Evolutionary conservation across 2,888 invertebrate genomes (phyloP).

Genomic region (Hypselothyrea guttata): DNA sequence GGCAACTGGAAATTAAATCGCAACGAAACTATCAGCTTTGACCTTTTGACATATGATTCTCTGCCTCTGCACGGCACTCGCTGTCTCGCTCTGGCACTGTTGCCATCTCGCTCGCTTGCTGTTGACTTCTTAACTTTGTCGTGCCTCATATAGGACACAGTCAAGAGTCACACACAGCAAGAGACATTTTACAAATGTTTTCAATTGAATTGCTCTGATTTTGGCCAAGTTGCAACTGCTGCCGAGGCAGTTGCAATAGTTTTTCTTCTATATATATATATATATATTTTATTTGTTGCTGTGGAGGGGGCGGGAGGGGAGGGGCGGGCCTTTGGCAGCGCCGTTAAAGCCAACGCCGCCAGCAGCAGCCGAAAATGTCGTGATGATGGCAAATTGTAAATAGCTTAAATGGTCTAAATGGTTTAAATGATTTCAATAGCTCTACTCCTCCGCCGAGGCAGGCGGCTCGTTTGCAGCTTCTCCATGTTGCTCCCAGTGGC

Average conservation of each 20-base stretch:
- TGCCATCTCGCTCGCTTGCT: slow-evolving; percentile 8
- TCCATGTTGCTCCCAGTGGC: slow-evolving; percentile 37
- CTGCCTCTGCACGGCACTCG: slow-evolving; percentile 14
- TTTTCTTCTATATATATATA: too few species aligned
- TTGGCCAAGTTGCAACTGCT: slow-evolving; percentile 57
- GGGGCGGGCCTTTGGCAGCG: slow-evolving; percentile 39
- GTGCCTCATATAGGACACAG: slow-evolving; percentile 72
- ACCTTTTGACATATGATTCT: slow-evolving; percentile 75
- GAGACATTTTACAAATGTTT: slow-evolving; percentile 77
- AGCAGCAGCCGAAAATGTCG: slow-evolving; percentile 80
- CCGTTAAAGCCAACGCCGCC: slow-evolving; percentile 70
- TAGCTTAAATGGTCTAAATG: slow-evolving; percentile 81
- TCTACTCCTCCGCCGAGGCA: slow-evolving; percentile 34
- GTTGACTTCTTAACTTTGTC: slow-evolving; percentile 59
- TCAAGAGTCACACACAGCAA: slow-evolving; percentile 42
- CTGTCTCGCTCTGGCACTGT: slow-evolving; percentile 7
- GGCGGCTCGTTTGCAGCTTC: slow-evolving; percentile 46
- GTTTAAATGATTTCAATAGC: slow-evolving; percentile 77
- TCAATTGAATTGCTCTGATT: slow-evolving; percentile 78
- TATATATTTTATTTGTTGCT: too few species aligned
- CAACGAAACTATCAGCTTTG: slow-evolving; percentile 71
- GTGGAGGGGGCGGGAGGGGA: too few species aligned
- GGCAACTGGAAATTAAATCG: slow-evolving; percentile 38
- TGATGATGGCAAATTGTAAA: slow-evolving; percentile 83
- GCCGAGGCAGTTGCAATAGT: slow-evolving; percentile 12